Percentiles rank a stretch among this genome's conserved stretches.
These are phyloP conservation scores for Rapana venosa DNA, from an alignment of 2,888 invertebrate genomes.

Conservation along the genomic window DNA sequence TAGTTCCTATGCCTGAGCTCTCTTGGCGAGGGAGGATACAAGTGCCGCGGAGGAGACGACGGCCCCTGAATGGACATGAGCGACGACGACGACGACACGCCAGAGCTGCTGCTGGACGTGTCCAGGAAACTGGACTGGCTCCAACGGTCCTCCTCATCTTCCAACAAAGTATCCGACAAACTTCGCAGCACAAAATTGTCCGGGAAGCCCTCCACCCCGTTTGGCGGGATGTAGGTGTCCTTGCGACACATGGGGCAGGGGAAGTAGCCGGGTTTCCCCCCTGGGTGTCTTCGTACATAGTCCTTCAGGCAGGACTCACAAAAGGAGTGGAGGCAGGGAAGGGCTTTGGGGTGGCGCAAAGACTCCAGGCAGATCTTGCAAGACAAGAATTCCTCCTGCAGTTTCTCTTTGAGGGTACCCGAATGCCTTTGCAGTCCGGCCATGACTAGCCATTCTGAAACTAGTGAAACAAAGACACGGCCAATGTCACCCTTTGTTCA, in stretches of 20 bases:
- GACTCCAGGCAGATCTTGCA: constrained; percentile 74
- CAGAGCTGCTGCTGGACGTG: constrained; percentile 41
- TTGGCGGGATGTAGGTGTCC: constrained; percentile 65
- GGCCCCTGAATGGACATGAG: constrained; percentile 22
- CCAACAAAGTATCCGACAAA: constrained; percentile 70
- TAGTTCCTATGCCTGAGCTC: constrained; percentile 64
- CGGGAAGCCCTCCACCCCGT: constrained; percentile 69
- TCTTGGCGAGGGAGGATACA: constrained; percentile 70
- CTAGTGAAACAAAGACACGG: background rate
- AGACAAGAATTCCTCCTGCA: constrained; percentile 73
- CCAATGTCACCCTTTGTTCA: background rate
- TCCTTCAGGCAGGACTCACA: constrained; percentile 68
- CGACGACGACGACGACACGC: constrained; percentile 30
- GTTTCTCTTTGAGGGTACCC: constrained; percentile 65
- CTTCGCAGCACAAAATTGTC: constrained; percentile 71
- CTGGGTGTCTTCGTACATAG: constrained; percentile 71
- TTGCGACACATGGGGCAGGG: constrained; percentile 74
- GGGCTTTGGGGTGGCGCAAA: constrained; percentile 68
- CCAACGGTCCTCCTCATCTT: constrained; percentile 60
- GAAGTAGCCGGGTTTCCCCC: constrained; percentile 68
- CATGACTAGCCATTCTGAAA: constrained; percentile 75
- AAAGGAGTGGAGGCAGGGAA: constrained; percentile 72
- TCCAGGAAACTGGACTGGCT: constrained; percentile 42
- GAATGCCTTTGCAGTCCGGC: constrained; percentile 62
- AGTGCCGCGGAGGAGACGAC: constrained; percentile 60